Evolutionary conservation across 1,140 invertebrate genomes (phyloP).

Genomic region (Amyelois transitella): DNA sequence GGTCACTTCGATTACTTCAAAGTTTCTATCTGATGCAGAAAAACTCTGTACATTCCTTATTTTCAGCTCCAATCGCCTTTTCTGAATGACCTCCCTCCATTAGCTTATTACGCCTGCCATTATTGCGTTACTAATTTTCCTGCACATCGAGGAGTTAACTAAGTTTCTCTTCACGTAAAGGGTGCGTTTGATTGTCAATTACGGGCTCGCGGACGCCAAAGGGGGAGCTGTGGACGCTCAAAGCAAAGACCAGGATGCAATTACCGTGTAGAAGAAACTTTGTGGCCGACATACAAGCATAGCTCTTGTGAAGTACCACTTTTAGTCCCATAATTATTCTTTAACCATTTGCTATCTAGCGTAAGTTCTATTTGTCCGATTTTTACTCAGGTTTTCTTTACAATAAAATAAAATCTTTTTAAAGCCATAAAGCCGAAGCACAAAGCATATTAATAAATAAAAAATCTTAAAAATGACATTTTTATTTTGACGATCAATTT

Average conservation of each 20-base stretch:
- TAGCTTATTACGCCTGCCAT: conserved; percentile 65
- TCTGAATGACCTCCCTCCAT: conserved; percentile 59
- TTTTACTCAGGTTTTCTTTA: no score
- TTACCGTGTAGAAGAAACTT: conserved; percentile 47
- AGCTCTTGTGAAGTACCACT: not conserved
- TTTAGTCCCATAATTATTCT: not conserved
- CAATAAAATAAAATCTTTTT: not conserved
- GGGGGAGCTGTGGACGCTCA: conserved; percentile 34
- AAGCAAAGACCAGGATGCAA: conserved; percentile 58
- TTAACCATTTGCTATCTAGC: no score
- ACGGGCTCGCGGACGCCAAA: conserved; percentile 57
- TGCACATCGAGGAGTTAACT: conserved; percentile 60
- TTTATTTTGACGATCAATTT: no score
- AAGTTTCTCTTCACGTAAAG: conserved; percentile 60
- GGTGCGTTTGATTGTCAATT: conserved; percentile 69
- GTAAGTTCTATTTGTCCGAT: no score
- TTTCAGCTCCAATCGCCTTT: conserved; percentile 6
- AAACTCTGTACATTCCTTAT: not conserved
- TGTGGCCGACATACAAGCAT: conserved; percentile 1
- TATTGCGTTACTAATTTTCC: conserved; percentile 70
- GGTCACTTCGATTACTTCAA: not conserved
- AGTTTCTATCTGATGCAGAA: not conserved
- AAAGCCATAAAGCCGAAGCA: no score
- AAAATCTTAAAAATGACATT: no score
- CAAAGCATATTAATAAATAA: no score